Conservation (phyloP, 2,888 invertebrate genomes). For the Laspeyria flexula region DNA sequence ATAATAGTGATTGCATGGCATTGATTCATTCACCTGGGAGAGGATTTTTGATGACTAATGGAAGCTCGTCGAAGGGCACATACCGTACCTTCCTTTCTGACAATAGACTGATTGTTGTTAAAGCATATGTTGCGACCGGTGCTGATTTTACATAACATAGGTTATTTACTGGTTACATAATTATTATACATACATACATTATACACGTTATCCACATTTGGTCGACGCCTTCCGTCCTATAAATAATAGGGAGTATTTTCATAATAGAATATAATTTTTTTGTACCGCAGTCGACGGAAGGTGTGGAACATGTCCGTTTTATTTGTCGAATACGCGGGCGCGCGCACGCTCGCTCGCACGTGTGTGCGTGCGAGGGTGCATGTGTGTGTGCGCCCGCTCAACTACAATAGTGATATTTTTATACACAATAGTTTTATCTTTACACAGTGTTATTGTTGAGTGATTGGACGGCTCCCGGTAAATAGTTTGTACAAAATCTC, state of each 20-base stretch:
- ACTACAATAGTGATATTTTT: constrained; percentile 83
- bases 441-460: constrained; percentile 84
- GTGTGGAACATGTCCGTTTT: constrained; percentile 67
- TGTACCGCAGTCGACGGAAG: constrained; percentile 66
- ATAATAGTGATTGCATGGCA: constrained; percentile 21
- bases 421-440: constrained; percentile 85
- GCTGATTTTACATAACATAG: constrained; percentile 83
- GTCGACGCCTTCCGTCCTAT: constrained; percentile 63
- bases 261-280: constrained; percentile 77
- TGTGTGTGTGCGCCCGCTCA: constrained; percentile 53
- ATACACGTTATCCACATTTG: constrained; percentile 74
- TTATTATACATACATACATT: constrained; percentile 75
- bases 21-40: constrained; percentile 49
- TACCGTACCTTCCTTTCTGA: constrained; percentile 81
- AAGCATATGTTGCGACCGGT: constrained; percentile 85
- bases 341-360: constrained; percentile 46
- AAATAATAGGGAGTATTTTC: constrained; percentile 75
- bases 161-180: constrained; percentile 85
- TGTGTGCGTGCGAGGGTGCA: constrained; percentile 52
- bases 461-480: constrained; percentile 84
- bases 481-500: constrained; percentile 78
- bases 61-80: constrained; percentile 67
- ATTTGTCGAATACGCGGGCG: constrained; percentile 68
- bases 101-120: constrained; percentile 86
- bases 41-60: constrained; percentile 58